Conservation (phyloP, 2,113 vertebrate species). For the Myiozetetes cayanensis region DNA sequence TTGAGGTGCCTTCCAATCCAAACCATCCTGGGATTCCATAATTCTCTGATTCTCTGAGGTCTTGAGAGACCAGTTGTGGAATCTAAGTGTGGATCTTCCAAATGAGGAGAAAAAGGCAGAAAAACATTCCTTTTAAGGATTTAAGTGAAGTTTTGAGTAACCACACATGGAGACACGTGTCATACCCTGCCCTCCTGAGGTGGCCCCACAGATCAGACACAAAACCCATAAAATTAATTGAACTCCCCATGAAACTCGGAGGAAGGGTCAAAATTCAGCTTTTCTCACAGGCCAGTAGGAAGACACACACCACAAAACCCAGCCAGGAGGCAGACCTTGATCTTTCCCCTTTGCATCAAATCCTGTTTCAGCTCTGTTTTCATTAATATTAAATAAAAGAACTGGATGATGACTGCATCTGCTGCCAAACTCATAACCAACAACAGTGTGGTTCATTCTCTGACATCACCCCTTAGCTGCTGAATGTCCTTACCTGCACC, state of each 20-base stretch:
- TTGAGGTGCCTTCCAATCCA: rapidly evolving
- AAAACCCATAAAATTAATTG: neutral
- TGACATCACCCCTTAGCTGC: neutral
- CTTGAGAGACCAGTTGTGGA: neutral
- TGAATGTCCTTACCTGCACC: neutral
- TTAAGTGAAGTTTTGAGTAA: neutral
- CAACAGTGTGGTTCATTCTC: neutral
- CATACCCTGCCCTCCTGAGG: neutral
- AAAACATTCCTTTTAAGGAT: neutral
- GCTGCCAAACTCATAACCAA: neutral
- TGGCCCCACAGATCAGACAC: neutral
- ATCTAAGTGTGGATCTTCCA: neutral
- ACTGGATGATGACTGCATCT: neutral
- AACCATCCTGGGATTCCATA: neutral
- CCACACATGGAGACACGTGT: neutral
- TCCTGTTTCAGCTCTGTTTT: neutral
- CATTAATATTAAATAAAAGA: neutral
- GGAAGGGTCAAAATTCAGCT: neutral
- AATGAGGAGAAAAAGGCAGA: neutral
- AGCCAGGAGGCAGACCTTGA: neutral
- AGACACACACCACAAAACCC: neutral
- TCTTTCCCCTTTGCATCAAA: neutral
- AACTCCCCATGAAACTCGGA: neutral
- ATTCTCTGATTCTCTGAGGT: neutral
- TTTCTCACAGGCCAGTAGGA: neutral